Conservation (phyloP, 2,113 vertebrate genomes). For the Myiopsitta monachus region DNA sequence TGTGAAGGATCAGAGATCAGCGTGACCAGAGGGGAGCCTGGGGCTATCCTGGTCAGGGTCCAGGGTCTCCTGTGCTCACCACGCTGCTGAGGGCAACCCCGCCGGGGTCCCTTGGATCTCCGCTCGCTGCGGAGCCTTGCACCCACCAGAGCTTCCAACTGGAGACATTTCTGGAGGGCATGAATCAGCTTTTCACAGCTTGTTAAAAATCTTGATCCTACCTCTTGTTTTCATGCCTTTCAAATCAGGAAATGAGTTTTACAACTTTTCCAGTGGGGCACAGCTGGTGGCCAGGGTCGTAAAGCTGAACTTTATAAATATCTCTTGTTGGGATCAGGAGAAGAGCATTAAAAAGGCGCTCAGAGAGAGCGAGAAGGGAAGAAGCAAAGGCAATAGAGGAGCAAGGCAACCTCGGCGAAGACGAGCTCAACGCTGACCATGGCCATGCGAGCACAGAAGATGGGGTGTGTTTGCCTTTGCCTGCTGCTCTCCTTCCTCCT, state of each 20-base stretch:
- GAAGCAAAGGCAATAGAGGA: conserved; percentile 8
- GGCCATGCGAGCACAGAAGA: conserved; percentile 47
- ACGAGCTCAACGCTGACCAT: background rate
- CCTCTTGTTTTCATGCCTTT: conserved; percentile 80
- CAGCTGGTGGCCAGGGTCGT: conserved; percentile 80
- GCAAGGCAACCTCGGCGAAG: background rate
- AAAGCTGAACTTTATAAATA: conserved; percentile 82
- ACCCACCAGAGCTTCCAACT: conserved; percentile 58
- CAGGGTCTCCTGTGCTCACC: background rate
- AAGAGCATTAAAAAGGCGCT: conserved; percentile 48
- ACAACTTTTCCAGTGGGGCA: conserved; percentile 75
- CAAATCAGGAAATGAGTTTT: conserved; percentile 79
- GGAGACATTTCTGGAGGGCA: conserved; percentile 70
- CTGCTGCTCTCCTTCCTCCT: conserved; percentile 65
- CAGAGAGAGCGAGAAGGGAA: conserved; percentile 40
- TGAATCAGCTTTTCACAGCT: conserved; percentile 83
- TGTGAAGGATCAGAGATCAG: background rate
- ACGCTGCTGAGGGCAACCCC: fast-evolving
- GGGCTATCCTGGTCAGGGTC: background rate
- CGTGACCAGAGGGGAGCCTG: background rate
- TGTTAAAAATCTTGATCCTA: conserved; percentile 75
- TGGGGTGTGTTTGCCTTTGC: conserved; percentile 52
- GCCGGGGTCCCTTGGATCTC: background rate
- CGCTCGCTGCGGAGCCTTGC: background rate
- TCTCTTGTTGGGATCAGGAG: conserved; percentile 47